Evolutionary conservation across 2,888 invertebrate species (phyloP).

Genomic region (Ormyrus nitidulus): DNA sequence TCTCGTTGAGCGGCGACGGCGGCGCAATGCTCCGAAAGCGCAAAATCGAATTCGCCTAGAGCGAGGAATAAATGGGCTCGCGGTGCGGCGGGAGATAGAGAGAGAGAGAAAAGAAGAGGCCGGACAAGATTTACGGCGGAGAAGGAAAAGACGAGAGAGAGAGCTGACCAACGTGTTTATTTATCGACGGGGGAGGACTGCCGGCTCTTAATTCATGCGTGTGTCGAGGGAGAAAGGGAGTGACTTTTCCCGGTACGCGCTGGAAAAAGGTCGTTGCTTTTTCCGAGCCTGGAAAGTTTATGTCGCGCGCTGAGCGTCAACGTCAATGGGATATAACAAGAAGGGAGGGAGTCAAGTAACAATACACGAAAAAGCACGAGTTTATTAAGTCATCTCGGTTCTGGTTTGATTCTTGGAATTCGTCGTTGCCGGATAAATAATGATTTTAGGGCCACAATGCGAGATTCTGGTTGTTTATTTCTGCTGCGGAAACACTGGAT

Average conservation of each 20-base stretch:
- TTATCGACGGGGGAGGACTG: slow-evolving; percentile 30
- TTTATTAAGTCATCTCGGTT: slow-evolving; percentile 37
- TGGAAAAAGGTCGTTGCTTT: slow-evolving; percentile 16
- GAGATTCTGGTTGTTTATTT: no score
- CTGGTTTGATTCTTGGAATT: slow-evolving; percentile 30
- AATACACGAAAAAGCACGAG: slow-evolving; percentile 6
- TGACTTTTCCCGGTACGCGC: slow-evolving; percentile 26
- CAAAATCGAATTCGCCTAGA: slow-evolving; percentile 51
- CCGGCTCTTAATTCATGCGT: slow-evolving; percentile 6
- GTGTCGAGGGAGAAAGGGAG: background rate
- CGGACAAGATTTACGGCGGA: slow-evolving; percentile 38
- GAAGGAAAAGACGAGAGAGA: background rate
- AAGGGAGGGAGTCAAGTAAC: background rate
- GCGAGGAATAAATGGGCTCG: slow-evolving; percentile 16
- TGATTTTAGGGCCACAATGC: background rate
- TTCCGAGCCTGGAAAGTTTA: background rate
- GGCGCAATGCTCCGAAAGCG: slow-evolving; percentile 29
- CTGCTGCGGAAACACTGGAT: no score
- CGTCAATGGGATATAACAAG: background rate
- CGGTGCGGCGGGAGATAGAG: slow-evolving; percentile 6
- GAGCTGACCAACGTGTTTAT: slow-evolving; percentile 35
- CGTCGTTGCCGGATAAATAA: background rate
- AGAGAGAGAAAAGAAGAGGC: slow-evolving; percentile 1
- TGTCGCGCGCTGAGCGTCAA: background rate
- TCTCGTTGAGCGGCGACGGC: slow-evolving; percentile 7